Percentiles rank a stretch among this genome's conserved stretches.
Evolutionary conservation across 2,113 vertebrate species (phyloP).

Genomic region (Gobius niger): DNA sequence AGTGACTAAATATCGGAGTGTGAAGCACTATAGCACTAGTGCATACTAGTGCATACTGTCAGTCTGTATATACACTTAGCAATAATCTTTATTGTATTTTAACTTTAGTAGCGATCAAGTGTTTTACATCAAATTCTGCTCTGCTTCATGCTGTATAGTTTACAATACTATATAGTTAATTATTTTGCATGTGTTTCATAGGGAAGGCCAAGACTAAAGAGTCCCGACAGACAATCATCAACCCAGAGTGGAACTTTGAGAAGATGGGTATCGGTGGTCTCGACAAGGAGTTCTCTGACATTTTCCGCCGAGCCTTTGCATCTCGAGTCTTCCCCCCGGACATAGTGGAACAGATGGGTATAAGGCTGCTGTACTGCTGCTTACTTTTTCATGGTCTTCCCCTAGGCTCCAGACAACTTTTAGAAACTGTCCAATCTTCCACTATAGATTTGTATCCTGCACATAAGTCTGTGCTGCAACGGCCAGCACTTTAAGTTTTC

Average conservation of each 20-base stretch:
- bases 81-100: too few relatives aligned
- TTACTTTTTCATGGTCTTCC: not conserved
- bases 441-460: not conserved
- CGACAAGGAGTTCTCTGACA: conserved; percentile 95
- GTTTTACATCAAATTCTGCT: too few relatives aligned
- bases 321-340: conserved; percentile 97
- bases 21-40: too few relatives aligned
- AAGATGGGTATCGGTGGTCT: conserved; percentile 98
- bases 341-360: conserved; percentile 99
- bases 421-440: conserved; percentile 3
- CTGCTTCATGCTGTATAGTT: not conserved
- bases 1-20: not conserved
- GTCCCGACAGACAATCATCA: conserved; percentile 94
- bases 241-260: conserved; percentile 99
- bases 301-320: conserved; percentile 95
- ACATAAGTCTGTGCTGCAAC: not conserved
- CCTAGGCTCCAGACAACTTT: conserved; percentile 1
- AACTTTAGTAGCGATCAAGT: too few relatives aligned
- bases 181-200: conserved; percentile 35
- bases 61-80: too few relatives aligned
- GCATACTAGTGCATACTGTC: not conserved
- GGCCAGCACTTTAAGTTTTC: not conserved
- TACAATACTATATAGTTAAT: not conserved
- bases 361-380: not conserved
- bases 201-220: conserved; percentile 98